Percentiles rank a stretch among this genome's conserved stretches.
Evolutionary conservation across 1,140 invertebrate species (phyloP).

Genomic region (Macrobrachium rosenbergii): DNA sequence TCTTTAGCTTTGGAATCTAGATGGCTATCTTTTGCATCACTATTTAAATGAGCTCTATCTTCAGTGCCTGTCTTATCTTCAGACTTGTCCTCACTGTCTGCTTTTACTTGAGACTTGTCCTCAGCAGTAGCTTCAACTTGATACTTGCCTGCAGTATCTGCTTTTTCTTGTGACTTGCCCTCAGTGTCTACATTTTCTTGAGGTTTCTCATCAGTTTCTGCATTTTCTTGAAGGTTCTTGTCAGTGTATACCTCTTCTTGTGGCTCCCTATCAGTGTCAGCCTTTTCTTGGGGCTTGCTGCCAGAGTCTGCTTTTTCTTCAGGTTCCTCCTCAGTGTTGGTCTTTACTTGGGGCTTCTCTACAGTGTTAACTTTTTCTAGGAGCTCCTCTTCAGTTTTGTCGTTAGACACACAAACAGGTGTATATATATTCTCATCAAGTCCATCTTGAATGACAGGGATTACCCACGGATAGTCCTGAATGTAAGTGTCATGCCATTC

Average conservation of each 20-base stretch:
- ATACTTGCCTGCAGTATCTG: background rate
- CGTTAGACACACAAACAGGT: background rate
- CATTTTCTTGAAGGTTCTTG: background rate
- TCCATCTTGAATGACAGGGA: constrained; percentile 38
- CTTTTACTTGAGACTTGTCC: background rate
- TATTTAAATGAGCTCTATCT: too few relatives aligned
- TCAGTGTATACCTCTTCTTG: background rate
- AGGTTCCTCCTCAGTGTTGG: background rate
- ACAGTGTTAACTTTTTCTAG: background rate
- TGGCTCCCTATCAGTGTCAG: background rate
- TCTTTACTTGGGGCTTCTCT: background rate
- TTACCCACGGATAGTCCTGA: constrained; percentile 38
- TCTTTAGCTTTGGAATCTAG: background rate
- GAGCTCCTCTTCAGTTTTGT: background rate
- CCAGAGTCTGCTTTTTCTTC: background rate
- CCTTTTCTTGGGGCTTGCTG: background rate
- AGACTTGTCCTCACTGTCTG: background rate
- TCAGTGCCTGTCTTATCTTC: background rate
- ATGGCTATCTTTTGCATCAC: background rate
- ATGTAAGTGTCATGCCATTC: constrained; percentile 49
- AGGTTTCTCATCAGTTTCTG: background rate
- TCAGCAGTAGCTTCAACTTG: background rate
- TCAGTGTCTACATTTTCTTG: background rate
- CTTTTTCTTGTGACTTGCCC: background rate
- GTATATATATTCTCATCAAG: constrained; percentile 7